Conservation (phyloP, 2,113 vertebrate species). For the Xiphophorus hellerii region DNA sequence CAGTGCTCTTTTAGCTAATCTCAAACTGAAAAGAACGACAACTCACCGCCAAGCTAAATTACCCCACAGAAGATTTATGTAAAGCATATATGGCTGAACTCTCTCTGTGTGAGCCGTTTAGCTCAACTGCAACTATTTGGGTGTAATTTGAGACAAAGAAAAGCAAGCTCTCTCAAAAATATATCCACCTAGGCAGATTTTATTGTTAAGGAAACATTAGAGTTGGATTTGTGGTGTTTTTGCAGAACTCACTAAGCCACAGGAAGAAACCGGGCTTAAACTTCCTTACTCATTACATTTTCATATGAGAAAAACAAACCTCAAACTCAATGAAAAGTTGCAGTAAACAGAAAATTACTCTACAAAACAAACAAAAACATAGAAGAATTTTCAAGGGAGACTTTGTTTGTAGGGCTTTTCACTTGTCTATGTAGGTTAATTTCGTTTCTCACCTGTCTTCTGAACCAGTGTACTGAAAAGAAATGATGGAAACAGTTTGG, state of each 20-base stretch:
- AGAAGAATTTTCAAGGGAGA: neutral
- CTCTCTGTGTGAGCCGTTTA: constrained; percentile 39
- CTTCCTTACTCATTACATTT: constrained; percentile 4
- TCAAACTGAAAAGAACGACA: constrained; percentile 50
- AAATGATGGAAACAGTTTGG: neutral
- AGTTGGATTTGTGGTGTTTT: constrained; percentile 41
- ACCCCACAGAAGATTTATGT: constrained; percentile 67
- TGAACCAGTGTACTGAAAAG: neutral
- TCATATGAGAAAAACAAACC: constrained; percentile 19
- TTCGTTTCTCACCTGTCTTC: neutral
- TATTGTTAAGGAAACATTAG: constrained; percentile 32
- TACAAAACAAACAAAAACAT: neutral
- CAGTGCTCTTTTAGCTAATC: constrained; percentile 59
- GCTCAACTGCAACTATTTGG: constrained; percentile 37
- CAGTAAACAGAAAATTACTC: constrained; percentile 2
- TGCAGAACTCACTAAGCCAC: constrained; percentile 20
- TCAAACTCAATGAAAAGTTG: constrained; percentile 3
- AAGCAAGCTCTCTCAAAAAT: constrained; percentile 34
- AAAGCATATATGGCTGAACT: constrained; percentile 36
- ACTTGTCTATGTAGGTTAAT: neutral
- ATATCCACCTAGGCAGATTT: constrained; percentile 32
- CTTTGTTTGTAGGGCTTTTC: neutral
- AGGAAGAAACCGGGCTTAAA: constrained; percentile 7
- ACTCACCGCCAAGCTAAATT: constrained; percentile 62
- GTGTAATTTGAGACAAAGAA: constrained; percentile 53